These are phyloP conservation scores for Amyelois transitella DNA, from an alignment of 1,140 invertebrate genomes.

Conservation along the genomic window DNA sequence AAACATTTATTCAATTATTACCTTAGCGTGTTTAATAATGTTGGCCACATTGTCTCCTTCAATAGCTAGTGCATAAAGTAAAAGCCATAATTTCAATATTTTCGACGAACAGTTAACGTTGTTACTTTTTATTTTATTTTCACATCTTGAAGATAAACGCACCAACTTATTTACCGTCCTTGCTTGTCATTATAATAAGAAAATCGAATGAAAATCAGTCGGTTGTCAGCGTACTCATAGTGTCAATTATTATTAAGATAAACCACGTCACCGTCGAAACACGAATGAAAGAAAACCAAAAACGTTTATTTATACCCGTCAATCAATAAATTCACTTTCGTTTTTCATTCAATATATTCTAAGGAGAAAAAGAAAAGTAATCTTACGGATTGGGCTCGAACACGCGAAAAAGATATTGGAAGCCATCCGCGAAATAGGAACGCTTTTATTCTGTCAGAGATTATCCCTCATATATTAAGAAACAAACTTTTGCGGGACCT, in stretches of 20 bases:
- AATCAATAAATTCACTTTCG: conserved; percentile 38
- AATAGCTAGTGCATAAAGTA: too few relatives aligned
- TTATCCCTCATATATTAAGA: conserved; percentile 36
- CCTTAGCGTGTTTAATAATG: neutral
- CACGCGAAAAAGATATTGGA: conserved; percentile 47
- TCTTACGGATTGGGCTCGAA: conserved; percentile 35
- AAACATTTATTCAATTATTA: neutral
- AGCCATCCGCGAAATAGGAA: conserved; percentile 37
- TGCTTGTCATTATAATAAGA: too few relatives aligned
- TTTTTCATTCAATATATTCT: conserved; percentile 37
- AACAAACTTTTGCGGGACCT: conserved; percentile 20
- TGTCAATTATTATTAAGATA: conserved; percentile 12
- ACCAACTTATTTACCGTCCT: too few relatives aligned
- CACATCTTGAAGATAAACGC: too few relatives aligned
- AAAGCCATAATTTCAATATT: too few relatives aligned
- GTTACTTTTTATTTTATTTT: too few relatives aligned
- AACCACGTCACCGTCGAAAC: conserved; percentile 9
- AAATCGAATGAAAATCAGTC: too few relatives aligned
- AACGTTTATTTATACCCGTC: conserved; percentile 34
- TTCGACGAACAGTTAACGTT: too few relatives aligned
- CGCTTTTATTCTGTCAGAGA: conserved; percentile 35
- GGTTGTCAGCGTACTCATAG: too few relatives aligned
- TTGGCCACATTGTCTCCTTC: too few relatives aligned
- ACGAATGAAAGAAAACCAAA: conserved; percentile 15
- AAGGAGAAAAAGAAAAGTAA: conserved; percentile 34